Conservation (phyloP, 2,113 vertebrate species). For the Catagonus wagneri region DNA sequence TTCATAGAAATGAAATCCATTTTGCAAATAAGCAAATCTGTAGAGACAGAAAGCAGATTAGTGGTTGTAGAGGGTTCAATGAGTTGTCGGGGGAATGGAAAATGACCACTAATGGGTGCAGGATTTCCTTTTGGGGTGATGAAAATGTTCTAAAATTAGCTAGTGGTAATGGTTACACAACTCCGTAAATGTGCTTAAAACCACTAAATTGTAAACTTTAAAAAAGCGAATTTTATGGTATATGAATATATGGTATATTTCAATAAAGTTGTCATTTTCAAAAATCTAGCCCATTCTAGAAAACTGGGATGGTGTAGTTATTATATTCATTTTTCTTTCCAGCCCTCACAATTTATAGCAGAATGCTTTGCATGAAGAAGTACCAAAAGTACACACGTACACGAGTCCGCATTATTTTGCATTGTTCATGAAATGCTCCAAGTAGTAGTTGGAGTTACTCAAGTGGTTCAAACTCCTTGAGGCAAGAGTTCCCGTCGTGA, state of each 20-base stretch:
- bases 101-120: neutral
- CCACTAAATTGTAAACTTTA: neutral
- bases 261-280: neutral
- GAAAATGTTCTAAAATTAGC: slow-evolving; percentile 39
- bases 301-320: neutral
- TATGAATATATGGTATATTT: neutral
- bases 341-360: neutral
- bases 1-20: neutral
- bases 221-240: neutral
- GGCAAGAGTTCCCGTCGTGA: neutral
- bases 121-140: neutral
- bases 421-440: neutral
- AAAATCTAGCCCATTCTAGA: neutral
- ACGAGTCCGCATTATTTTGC: neutral
- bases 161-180: neutral
- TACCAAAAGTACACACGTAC: neutral
- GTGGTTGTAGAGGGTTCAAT: neutral
- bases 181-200: neutral
- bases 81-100: neutral
- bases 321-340: neutral
- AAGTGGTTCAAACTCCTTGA: neutral
- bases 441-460: neutral
- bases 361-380: neutral
- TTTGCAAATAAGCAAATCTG: neutral
- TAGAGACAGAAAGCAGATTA: neutral